A percentile compares a stretch with the other conserved stretches of the same genome.
Conservation (phyloP, 2,888 invertebrate species). For the Chrysomela aeneicollis region DNA sequence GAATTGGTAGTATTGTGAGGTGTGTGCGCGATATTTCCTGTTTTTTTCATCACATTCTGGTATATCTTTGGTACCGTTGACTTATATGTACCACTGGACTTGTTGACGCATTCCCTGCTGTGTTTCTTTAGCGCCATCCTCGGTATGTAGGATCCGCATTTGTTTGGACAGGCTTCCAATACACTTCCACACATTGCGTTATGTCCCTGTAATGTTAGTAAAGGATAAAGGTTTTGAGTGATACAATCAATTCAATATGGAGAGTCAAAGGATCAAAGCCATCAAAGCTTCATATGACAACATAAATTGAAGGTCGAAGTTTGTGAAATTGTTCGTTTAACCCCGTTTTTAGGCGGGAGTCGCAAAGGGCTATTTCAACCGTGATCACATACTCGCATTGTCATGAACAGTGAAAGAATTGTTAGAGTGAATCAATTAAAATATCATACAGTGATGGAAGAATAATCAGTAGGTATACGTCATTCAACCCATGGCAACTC, state of each 20-base stretch:
- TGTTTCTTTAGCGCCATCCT: constrained; percentile 71
- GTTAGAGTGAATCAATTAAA: too few relatives aligned
- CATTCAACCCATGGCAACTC: too few relatives aligned
- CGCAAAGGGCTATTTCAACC: too few relatives aligned
- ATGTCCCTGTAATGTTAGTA: constrained; percentile 68
- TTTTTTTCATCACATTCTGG: constrained; percentile 7
- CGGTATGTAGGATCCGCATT: constrained; percentile 75
- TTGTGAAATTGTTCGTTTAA: too few relatives aligned
- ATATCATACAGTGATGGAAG: too few relatives aligned
- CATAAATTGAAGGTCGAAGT: too few relatives aligned
- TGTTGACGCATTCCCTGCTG: constrained; percentile 60
- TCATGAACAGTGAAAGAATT: too few relatives aligned
- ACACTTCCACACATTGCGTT: constrained; percentile 76
- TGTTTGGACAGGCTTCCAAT: constrained; percentile 73
- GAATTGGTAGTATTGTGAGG: constrained; percentile 18
- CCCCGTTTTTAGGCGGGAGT: too few relatives aligned
- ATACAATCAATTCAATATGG: background rate
- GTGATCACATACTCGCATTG: too few relatives aligned
- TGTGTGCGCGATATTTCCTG: constrained; percentile 12
- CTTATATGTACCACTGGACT: constrained; percentile 31
- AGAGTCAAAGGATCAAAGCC: too few relatives aligned
- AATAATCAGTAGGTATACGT: too few relatives aligned
- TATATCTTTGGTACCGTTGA: constrained; percentile 28
- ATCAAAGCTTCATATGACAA: too few relatives aligned
- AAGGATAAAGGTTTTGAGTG: background rate